phyloP scores from a whole-genome alignment of 2,888 invertebrate genomes.

The Merodon equestris region DNA sequence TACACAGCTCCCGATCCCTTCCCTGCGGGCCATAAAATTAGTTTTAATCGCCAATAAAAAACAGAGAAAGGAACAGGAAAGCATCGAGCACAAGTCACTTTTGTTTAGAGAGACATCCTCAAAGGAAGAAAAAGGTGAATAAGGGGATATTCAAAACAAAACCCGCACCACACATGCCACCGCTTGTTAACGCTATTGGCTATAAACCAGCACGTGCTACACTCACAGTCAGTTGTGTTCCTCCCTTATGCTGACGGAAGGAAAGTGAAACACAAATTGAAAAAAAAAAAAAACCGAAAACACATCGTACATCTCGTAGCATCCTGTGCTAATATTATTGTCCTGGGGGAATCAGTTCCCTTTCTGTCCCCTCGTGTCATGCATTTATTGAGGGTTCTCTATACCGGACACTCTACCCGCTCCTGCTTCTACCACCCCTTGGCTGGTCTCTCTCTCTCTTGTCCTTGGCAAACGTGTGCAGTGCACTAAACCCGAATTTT shows the following conservation, averaged over 20 bases:
- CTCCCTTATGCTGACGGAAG: constrained; percentile 21
- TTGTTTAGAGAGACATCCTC: constrained; percentile 8
- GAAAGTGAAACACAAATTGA: constrained; percentile 22
- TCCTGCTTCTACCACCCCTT: no score
- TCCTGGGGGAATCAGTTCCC: constrained; percentile 44
- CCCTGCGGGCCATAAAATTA: constrained; percentile 17
- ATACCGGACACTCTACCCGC: no score
- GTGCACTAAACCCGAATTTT: no score
- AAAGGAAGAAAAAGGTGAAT: background rate
- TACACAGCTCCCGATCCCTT: constrained; percentile 28
- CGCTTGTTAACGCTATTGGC: constrained; percentile 57
- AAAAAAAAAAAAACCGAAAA: constrained; percentile 32
- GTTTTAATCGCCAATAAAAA: constrained; percentile 34
- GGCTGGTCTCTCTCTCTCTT: no score
- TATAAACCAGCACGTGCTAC: constrained; percentile 56
- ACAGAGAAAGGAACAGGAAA: constrained; percentile 8
- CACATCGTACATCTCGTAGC: constrained; percentile 7
- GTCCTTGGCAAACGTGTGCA: no score
- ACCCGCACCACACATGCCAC: constrained; percentile 52
- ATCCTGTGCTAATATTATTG: constrained; percentile 51
- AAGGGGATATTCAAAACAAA: constrained; percentile 45
- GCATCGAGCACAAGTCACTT: constrained; percentile 24
- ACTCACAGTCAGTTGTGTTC: constrained; percentile 4
- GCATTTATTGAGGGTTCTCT: background rate
- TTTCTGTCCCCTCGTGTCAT: constrained; percentile 4